Evolutionary conservation across 2,113 vertebrate genomes (phyloP).

Genomic region (Narcine bancroftii): DNA sequence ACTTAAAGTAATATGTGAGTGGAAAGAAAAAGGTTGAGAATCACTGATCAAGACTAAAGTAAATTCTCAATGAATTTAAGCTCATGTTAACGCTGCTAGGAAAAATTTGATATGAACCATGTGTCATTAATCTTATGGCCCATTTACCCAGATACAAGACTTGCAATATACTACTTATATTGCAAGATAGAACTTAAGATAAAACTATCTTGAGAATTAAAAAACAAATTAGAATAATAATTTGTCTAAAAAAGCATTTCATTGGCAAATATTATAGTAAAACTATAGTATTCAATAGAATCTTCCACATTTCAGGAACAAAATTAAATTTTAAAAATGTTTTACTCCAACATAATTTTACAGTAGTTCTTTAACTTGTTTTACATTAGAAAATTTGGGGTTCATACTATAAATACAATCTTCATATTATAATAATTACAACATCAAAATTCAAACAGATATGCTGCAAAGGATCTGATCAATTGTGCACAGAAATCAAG

Average conservation of each 20-base stretch:
- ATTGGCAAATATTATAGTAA: background rate
- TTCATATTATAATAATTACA: background rate
- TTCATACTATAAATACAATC: background rate
- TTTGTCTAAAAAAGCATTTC: background rate
- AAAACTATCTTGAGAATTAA: background rate
- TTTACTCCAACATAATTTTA: background rate
- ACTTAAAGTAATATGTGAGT: too few species aligned
- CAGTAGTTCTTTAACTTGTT: background rate
- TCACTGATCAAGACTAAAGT: background rate
- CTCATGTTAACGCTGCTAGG: background rate
- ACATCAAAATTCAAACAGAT: background rate
- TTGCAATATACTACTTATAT: background rate
- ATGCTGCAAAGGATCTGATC: background rate
- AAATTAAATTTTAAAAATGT: background rate
- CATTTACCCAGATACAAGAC: too few species aligned
- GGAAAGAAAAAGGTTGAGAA: too few species aligned
- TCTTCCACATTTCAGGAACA: background rate
- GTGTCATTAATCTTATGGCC: background rate
- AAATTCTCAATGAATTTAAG: conserved; percentile 2
- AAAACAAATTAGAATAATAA: background rate
- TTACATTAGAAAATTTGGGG: background rate
- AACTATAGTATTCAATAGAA: background rate
- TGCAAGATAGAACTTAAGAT: too few species aligned
- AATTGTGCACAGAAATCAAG: background rate
- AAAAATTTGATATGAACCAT: background rate